Conservation (phyloP, 2,888 invertebrate species). For the Zelleria hepariella region DNA sequence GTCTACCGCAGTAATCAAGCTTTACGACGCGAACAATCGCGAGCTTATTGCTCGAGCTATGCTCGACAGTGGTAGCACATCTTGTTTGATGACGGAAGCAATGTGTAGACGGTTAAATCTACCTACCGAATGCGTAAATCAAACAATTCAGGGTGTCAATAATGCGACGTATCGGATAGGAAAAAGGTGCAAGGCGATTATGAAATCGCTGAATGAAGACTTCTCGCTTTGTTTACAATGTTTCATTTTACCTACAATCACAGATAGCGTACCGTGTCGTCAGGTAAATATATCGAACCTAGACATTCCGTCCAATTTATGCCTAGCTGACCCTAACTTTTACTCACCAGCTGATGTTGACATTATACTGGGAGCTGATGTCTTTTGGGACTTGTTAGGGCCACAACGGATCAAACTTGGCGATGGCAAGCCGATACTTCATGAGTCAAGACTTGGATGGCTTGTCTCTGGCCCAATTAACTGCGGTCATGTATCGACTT, state of each 20-base stretch:
- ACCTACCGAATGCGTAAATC: neutral
- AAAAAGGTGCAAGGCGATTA: neutral
- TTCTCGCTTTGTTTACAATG: neutral
- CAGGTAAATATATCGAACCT: too few relatives aligned
- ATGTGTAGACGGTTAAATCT: too few relatives aligned
- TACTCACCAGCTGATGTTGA: neutral
- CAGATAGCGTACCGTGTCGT: too few relatives aligned
- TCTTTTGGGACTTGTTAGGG: slow-evolving; percentile 1
- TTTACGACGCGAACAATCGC: neutral
- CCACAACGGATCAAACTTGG: neutral
- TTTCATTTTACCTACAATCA: neutral
- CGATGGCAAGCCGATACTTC: neutral
- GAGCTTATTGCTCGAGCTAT: too few relatives aligned
- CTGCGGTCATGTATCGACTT: neutral
- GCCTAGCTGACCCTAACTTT: neutral
- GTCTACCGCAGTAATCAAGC: neutral
- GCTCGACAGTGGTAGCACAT: too few relatives aligned
- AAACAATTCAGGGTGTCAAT: neutral
- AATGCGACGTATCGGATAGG: neutral
- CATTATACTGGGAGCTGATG: neutral
- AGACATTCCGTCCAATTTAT: too few relatives aligned
- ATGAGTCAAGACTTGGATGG: neutral
- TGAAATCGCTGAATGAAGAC: neutral
- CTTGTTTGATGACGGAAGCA: too few relatives aligned
- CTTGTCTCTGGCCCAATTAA: neutral